Conservation (phyloP, 2,888 invertebrate genomes). For the Nematopogon swammerdamellus region DNA sequence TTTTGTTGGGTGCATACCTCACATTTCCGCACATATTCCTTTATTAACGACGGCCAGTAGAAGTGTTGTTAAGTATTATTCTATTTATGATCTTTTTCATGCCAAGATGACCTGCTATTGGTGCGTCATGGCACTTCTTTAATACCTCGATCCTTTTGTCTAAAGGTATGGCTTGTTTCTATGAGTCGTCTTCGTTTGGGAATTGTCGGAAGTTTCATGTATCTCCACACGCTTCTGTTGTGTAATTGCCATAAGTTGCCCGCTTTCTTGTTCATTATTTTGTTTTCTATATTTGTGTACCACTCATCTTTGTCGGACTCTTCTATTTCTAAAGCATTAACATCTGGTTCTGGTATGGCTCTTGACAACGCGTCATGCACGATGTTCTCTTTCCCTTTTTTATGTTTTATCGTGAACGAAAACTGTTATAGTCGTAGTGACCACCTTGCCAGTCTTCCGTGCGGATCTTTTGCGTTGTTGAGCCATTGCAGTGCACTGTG, state of each 20-base stretch:
- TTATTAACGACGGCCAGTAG: slow-evolving; percentile 9
- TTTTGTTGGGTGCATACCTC: no score
- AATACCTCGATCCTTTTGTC: no score
- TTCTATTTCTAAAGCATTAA: background rate
- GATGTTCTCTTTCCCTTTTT: slow-evolving; percentile 13
- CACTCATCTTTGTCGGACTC: slow-evolving; percentile 4
- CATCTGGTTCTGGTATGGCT: slow-evolving; percentile 4
- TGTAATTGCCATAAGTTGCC: background rate
- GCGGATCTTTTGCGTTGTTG: no score
- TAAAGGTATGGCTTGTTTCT: no score
- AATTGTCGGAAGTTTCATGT: no score
- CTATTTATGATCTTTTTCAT: slow-evolving; percentile 5
- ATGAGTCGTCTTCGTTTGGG: no score
- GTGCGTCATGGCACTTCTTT: no score
- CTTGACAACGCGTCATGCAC: slow-evolving; percentile 17
- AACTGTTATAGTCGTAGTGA: slow-evolving; percentile 9
- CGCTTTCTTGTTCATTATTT: background rate
- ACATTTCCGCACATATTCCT: slow-evolving; percentile 1
- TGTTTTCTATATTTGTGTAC: slow-evolving; percentile 8
- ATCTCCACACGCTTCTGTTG: no score
- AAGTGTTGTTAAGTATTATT: slow-evolving; percentile 4
- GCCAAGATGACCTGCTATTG: slow-evolving; percentile 6
- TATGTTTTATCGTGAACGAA: slow-evolving; percentile 13
- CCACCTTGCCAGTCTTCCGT: no score
- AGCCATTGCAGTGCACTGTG: no score